Evolutionary conservation across 2,113 vertebrate species (phyloP).

Genomic region (Oryzias melastigma): DNA sequence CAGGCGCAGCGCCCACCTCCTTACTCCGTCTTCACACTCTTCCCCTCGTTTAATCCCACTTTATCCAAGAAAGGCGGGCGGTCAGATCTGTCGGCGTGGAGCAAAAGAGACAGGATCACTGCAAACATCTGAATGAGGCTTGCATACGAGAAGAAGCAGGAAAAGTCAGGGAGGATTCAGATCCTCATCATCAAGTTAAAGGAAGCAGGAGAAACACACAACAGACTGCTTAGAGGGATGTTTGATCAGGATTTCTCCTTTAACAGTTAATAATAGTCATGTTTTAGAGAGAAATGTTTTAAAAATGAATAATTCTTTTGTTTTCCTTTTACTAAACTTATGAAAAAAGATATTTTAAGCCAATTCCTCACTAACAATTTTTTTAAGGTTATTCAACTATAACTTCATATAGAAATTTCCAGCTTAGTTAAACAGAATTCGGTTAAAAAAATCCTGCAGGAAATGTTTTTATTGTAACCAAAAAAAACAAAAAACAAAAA

Average conservation of each 20-base stretch:
- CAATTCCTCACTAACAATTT: too few relatives aligned
- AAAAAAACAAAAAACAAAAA: too few relatives aligned
- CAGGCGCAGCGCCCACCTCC: slow-evolving; percentile 23
- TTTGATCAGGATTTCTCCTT: slow-evolving; percentile 20
- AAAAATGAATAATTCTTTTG: too few relatives aligned
- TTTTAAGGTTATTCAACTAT: too few relatives aligned
- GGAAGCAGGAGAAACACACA: slow-evolving; percentile 47
- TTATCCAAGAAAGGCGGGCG: slow-evolving; percentile 85
- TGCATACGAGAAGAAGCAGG: slow-evolving; percentile 31
- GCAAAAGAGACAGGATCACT: slow-evolving; percentile 53
- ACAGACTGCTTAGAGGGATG: slow-evolving; percentile 38
- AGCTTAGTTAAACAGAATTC: too few relatives aligned
- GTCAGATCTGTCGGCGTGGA: slow-evolving; percentile 77
- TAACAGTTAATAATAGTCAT: neutral
- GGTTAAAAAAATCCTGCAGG: too few relatives aligned
- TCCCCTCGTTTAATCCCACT: slow-evolving; percentile 79
- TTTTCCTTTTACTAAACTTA: too few relatives aligned
- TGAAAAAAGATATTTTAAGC: too few relatives aligned
- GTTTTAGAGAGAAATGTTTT: too few relatives aligned
- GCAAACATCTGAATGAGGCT: slow-evolving; percentile 66
- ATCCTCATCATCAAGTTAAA: slow-evolving; percentile 53
- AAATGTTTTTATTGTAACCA: too few relatives aligned
- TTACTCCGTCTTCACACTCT: neutral
- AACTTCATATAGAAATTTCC: too few relatives aligned
- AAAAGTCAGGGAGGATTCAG: slow-evolving; percentile 35